Evolutionary conservation across 2,888 invertebrate species (phyloP), one percentile per base, ranked within the genome.

Genomic region (Rugalucina vietnamica): DNA sequence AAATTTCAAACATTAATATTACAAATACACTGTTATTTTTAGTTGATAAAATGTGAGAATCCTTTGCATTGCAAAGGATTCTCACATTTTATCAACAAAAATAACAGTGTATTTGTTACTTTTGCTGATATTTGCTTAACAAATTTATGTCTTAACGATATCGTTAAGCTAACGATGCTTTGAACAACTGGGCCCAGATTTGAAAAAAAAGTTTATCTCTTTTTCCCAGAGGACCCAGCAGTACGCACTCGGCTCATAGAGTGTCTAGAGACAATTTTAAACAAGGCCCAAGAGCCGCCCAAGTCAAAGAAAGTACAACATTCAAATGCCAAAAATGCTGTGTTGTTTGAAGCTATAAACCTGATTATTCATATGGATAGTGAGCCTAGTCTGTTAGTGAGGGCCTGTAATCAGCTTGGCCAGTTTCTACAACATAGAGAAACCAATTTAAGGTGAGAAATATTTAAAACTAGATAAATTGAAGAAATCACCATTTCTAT

Each of bases 301-400:
- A 95, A 95, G 95, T 99, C 99, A 73, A 99, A 99, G 96, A 99
- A 99, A 96, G 99, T 99, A 37, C 99, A 99, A 96, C 99, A 99
- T 95, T 99, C 99, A 73, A 99, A 99, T 96, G 99, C 99, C 82
- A 99, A 99, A 95, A 99, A 99, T 96, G 99, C 99, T 76, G 99
- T 99, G 36, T 96, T 99, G 29, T 99, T 99, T 96, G 99, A 99
- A 96, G 99, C 99, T 70, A 99, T 99, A 94, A 99, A 99, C 96
- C 96, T 99, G 90, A 99, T 99, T 90, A 99, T 99, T 94, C 99
- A 99, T 95, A 99, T 99, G 96, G 99, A 99, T 95, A 97, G 98
- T 95, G 99, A 99, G 95, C 98, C 99, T 57, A 98, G 98, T 95
- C 96, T 99, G 88, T 96, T 99, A 93, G 99, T 99, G 65, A 97